Evolutionary conservation across 2,797 vertebrate genomes (phyloP), one percentile per base, ranked within the genome.

Genomic region (Acanthopagrus latus): DNA sequence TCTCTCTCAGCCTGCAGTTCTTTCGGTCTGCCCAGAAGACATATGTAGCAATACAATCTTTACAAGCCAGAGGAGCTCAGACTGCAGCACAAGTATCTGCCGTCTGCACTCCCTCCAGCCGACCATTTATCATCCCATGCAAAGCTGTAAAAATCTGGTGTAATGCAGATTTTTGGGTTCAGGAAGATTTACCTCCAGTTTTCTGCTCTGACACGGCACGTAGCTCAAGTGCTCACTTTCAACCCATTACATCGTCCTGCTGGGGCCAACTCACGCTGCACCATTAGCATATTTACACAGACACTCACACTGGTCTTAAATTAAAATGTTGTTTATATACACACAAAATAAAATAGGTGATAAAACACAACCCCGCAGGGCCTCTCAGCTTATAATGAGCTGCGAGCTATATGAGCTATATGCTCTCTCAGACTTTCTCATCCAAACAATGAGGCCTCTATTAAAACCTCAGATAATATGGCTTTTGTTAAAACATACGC

Each of bases 361-460:
- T 92, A 91, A 93, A 93, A 89, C 71, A 58, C 46, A 67, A 56
- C 56, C 29, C 79, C 72, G 78, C 80, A 64, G 78, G 75, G 76
- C 82, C 71, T 83, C 67, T 75, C 3, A 0, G 62, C 85, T 82
- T 84, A 81, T 88, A 87, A 89, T 88, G 85, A 87, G 72, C 87
- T 79, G 82, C 43, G 51, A 76, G 68, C 23, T 72, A 55, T 81
- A 67, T 2, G 16, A 58, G 71, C 73, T 80, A 67, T 76, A 81
- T 56, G 70, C 64, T 71, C 47, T 82, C 67, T 64, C 56, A 64
- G 52, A 71, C 46, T 75, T 85, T 78, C 77, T 83, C 55, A 76
- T 86, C 76, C 71, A 64, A 89, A 93, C 90, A 91, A 90, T 68
- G 75, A 86, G 48, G 64, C 76, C 84, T 85, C 81, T 90, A 70